A percentile compares a stretch with the other conserved stretches of the same genome.
Conservation (phyloP, 2,888 invertebrate species). For the Magallana nippona region DNA sequence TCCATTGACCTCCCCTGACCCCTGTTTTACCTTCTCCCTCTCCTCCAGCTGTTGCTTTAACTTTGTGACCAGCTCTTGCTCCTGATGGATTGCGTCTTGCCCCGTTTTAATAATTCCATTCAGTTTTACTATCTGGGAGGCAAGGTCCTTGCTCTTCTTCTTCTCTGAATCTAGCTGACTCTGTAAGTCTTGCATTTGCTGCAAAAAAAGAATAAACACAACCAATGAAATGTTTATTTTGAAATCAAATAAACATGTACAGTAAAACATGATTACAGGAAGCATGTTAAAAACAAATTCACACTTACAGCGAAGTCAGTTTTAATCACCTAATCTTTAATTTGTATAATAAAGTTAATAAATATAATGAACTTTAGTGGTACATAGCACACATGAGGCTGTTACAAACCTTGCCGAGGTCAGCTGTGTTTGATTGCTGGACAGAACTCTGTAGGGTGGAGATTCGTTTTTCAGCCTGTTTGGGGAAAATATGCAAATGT, state of each 20-base stretch:
- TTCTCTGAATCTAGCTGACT: slow-evolving; percentile 71
- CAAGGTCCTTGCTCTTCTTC: slow-evolving; percentile 77
- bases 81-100: slow-evolving; percentile 78
- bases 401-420: slow-evolving; percentile 7
- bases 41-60: slow-evolving; percentile 74
- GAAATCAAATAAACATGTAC: not conserved
- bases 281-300: not conserved
- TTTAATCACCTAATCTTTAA: no score
- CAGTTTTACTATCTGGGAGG: slow-evolving; percentile 73
- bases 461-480: slow-evolving; percentile 61
- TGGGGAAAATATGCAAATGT: not conserved
- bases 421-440: slow-evolving; percentile 56
- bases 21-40: slow-evolving; percentile 46
- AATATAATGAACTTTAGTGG: no score
- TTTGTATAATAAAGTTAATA: no score
- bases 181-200: slow-evolving; percentile 70
- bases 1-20: not conserved
- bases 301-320: no score
- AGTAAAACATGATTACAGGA: not conserved
- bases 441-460: slow-evolving; percentile 58
- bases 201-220: slow-evolving; percentile 32
- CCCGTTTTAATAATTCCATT: slow-evolving; percentile 79
- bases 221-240: no score
- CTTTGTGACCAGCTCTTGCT: slow-evolving; percentile 76
- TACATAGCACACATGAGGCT: not conserved